These are phyloP conservation scores for Etheostoma cragini DNA, from an alignment of 2,113 vertebrate species.

Conservation along the genomic window DNA sequence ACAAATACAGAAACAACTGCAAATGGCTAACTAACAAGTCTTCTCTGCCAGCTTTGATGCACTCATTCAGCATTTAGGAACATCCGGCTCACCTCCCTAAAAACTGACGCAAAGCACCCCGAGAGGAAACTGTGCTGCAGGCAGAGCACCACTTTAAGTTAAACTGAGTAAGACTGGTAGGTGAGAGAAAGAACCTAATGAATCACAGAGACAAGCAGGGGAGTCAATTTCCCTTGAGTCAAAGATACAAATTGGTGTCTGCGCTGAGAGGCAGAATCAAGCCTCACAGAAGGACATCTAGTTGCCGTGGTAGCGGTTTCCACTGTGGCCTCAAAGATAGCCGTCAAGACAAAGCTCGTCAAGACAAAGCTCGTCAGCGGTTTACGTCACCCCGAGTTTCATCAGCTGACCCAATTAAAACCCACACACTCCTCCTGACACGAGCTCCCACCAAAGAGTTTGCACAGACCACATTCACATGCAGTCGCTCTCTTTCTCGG, in stretches of 20 bases:
- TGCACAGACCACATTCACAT: constrained; percentile 1
- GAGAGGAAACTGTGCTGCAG: constrained; percentile 15
- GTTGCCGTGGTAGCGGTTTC: constrained; percentile 73
- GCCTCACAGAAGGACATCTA: constrained; percentile 13
- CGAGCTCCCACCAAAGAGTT: constrained; percentile 13
- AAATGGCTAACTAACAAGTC: neutral
- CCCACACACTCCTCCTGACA: constrained; percentile 22
- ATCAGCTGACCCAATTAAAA: constrained; percentile 49
- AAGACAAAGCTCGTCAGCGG: constrained; percentile 41
- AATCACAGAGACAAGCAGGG: neutral
- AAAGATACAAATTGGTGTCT: constrained; percentile 40
- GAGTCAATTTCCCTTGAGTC: constrained; percentile 38
- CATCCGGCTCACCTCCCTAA: constrained; percentile 54
- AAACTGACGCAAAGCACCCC: constrained; percentile 50
- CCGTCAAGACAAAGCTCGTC: constrained; percentile 38
- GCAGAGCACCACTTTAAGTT: constrained; percentile 24
- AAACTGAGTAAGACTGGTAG: constrained; percentile 41
- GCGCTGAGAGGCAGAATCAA: constrained; percentile 24
- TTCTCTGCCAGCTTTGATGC: constrained; percentile 26
- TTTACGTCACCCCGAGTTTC: constrained; percentile 52
- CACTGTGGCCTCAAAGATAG: constrained; percentile 39
- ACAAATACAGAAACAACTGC: constrained; percentile 1
- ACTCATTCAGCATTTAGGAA: constrained; percentile 33
- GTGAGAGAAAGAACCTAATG: constrained; percentile 41
- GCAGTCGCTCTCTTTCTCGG: neutral